phyloP scores from a whole-genome alignment of 2,888 invertebrate species.

The Neoscelio sp. region DNA sequence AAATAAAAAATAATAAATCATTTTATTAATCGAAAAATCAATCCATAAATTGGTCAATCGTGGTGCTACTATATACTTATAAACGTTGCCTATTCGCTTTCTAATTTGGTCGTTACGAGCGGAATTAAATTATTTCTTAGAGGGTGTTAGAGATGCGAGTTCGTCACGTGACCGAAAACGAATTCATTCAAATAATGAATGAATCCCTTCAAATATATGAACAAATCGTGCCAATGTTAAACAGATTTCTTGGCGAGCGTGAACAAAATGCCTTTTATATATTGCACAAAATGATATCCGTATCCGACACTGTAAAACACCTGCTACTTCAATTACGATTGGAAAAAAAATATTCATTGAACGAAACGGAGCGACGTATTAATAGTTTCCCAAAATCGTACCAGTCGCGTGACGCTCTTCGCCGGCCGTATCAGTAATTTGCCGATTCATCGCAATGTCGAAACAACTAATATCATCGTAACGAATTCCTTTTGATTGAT shows the following conservation, averaged over 20 bases:
- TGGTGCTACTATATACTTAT: slow-evolving; percentile 65
- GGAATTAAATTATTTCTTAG: slow-evolving; percentile 59
- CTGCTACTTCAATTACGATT: no score
- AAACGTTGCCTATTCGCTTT: slow-evolving; percentile 64
- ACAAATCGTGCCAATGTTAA: background rate
- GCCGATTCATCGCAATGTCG: slow-evolving; percentile 33
- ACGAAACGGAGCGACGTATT: no score
- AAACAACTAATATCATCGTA: slow-evolving; percentile 64
- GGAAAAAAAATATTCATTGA: no score
- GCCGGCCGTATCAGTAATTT: slow-evolving; percentile 24
- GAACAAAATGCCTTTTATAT: no score
- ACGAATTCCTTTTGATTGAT: slow-evolving; percentile 78
- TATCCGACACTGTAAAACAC: no score
- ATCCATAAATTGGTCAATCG: slow-evolving; percentile 52
- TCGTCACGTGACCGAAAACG: slow-evolving; percentile 41
- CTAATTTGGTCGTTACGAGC: slow-evolving; percentile 67
- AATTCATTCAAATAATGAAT: background rate
- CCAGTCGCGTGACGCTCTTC: slow-evolving; percentile 42
- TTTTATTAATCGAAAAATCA: slow-evolving; percentile 33
- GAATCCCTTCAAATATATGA: no score
- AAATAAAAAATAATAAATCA: slow-evolving; percentile 50
- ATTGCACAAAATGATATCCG: no score
- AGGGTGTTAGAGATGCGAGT: slow-evolving; percentile 44
- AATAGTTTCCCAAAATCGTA: background rate
- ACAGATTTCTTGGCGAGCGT: background rate